phyloP scores from a whole-genome alignment of 2,888 invertebrate genomes.

The Melieria omissa region DNA sequence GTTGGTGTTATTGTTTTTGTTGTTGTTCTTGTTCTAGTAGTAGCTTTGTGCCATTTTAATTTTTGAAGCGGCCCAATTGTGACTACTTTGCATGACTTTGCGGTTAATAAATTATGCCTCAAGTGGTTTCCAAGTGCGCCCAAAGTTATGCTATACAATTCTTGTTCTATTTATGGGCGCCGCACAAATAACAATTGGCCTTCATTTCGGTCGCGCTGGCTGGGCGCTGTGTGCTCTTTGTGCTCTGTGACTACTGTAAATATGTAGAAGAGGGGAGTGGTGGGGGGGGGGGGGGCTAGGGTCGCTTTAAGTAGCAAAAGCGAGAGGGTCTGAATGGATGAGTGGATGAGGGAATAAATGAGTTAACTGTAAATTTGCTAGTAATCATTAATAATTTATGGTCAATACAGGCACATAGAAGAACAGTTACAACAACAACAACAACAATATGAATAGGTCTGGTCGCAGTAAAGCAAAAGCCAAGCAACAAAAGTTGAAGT shows the following conservation, averaged over 20 bases:
- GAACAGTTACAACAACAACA: background rate
- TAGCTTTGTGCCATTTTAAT: too few relatives aligned
- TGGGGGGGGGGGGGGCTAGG: background rate
- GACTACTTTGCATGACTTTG: conserved; percentile 16
- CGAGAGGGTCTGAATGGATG: background rate
- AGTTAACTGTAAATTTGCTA: conserved; percentile 60
- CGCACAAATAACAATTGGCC: background rate
- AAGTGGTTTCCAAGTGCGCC: conserved; percentile 21
- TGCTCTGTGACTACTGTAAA: background rate
- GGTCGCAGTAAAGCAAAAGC: too few relatives aligned
- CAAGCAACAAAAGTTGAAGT: too few relatives aligned
- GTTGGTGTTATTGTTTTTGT: too few relatives aligned
- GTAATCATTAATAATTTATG: conserved; percentile 62
- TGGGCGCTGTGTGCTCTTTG: background rate
- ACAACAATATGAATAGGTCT: too few relatives aligned
- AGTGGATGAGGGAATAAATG: conserved; percentile 58
- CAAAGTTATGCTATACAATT: conserved; percentile 22
- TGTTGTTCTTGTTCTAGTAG: too few relatives aligned
- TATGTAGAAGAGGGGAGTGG: background rate
- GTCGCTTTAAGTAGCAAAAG: background rate
- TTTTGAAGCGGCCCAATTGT: too few relatives aligned
- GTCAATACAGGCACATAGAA: conserved; percentile 44
- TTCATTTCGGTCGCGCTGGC: conserved; percentile 1
- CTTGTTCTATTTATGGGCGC: conserved; percentile 10
- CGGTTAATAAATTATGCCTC: conserved; percentile 33